Evolutionary conservation across 2,113 vertebrate genomes (phyloP).

Genomic region (Hypanus sabinus): DNA sequence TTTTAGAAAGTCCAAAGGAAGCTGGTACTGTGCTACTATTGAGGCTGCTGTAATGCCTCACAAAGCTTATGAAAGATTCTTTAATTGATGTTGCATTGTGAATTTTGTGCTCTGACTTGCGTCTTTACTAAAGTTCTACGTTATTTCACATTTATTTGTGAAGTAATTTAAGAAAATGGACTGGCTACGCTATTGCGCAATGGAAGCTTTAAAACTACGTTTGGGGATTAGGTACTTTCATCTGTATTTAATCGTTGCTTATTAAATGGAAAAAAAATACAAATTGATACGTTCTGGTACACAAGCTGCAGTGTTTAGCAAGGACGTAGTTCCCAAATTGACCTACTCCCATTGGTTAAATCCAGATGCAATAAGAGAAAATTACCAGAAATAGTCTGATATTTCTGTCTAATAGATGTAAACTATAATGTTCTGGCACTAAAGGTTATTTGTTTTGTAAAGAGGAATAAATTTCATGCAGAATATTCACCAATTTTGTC

Average conservation of each 20-base stretch:
- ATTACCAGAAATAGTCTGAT: background rate
- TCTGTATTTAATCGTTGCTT: background rate
- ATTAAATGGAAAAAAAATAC: background rate
- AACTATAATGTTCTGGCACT: background rate
- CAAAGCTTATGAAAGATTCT: background rate
- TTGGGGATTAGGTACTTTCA: background rate
- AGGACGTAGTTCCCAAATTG: background rate
- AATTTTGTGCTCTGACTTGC: background rate
- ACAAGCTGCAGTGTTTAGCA: background rate
- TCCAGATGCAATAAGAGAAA: background rate
- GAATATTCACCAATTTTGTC: background rate
- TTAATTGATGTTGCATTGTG: background rate
- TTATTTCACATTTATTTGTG: background rate
- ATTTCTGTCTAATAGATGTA: background rate
- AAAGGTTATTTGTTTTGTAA: background rate
- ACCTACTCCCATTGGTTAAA: background rate
- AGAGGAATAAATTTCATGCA: background rate
- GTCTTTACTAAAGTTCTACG: background rate
- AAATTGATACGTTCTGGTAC: background rate
- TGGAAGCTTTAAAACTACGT: background rate
- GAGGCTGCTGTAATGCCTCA: background rate
- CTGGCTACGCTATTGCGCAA: background rate
- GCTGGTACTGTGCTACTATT: background rate
- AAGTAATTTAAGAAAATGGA: background rate
- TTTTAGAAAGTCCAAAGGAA: background rate